Evolutionary conservation across 2,797 vertebrate species (phyloP).

Genomic region (Eupleurogrammus muticus): DNA sequence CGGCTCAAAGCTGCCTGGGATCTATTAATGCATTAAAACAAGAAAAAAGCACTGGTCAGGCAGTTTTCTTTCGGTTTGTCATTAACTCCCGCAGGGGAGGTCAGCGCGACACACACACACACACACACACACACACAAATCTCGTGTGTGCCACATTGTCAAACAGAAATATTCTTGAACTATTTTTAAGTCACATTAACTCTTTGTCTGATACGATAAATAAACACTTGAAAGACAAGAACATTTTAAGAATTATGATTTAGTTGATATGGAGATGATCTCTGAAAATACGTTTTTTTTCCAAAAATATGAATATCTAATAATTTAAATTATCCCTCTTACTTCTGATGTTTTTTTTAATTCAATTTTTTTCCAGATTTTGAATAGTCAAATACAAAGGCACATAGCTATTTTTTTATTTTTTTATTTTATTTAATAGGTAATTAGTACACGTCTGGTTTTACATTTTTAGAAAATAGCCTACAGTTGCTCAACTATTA

Average conservation of each 20-base stretch:
- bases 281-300: neutral
- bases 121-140: conserved; percentile 1
- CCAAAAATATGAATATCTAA: too few species aligned
- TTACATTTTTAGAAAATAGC: neutral
- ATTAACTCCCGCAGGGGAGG: conserved; percentile 63
- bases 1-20: conserved; percentile 35
- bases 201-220: neutral
- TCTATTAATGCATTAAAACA: conserved; percentile 45
- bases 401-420: neutral
- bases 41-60: conserved; percentile 30
- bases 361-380: neutral
- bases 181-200: neutral
- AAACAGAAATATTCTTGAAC: too few species aligned
- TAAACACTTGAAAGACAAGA: too few species aligned
- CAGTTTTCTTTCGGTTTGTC: conserved; percentile 55
- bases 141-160: neutral
- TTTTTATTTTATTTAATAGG: too few species aligned
- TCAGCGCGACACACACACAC: neutral
- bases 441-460: too few species aligned
- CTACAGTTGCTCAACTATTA: neutral
- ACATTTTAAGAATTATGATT: neutral
- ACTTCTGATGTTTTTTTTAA: neutral
- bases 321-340: too few species aligned
- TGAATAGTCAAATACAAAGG: neutral
- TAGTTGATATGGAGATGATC: too few species aligned